Percentiles rank a stretch among this genome's conserved stretches.
Conservation (phyloP, 2,888 invertebrate genomes). For the Machimus rusticus region DNA sequence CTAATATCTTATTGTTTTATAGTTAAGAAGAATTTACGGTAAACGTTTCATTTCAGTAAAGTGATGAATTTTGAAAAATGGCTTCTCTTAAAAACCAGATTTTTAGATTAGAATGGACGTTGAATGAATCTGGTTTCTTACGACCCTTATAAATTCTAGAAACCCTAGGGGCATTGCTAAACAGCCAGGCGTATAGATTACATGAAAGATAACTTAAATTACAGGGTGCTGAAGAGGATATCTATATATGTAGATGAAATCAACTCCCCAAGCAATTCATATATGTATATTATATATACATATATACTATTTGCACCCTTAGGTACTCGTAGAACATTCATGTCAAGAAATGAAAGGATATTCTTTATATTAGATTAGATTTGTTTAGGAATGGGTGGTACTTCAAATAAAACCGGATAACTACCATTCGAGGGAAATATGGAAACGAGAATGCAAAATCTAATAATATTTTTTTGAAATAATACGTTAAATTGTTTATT, state of each 20-base stretch:
- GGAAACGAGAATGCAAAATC: background rate
- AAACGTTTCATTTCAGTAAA: background rate
- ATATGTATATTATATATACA: background rate
- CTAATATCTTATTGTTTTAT: background rate
- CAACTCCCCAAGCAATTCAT: background rate
- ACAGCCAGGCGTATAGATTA: constrained; percentile 26
- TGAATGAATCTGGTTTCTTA: background rate
- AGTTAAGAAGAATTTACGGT: background rate
- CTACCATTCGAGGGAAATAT: background rate
- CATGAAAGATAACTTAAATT: constrained; percentile 35
- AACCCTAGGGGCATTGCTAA: background rate
- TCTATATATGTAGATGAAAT: constrained; percentile 12
- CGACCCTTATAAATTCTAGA: background rate
- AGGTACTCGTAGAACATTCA: background rate
- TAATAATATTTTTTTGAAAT: background rate
- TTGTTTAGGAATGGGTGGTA: background rate
- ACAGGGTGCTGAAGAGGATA: constrained; percentile 32
- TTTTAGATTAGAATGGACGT: background rate
- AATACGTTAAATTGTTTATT: background rate
- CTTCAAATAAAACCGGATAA: background rate
- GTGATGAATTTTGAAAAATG: background rate
- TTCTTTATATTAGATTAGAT: background rate
- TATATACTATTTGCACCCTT: background rate
- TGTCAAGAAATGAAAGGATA: background rate
- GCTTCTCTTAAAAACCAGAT: background rate